Evolutionary conservation across 2,888 invertebrate genomes (phyloP), one percentile per base, ranked within the genome.

Genomic region (Anoncus sp.): DNA sequence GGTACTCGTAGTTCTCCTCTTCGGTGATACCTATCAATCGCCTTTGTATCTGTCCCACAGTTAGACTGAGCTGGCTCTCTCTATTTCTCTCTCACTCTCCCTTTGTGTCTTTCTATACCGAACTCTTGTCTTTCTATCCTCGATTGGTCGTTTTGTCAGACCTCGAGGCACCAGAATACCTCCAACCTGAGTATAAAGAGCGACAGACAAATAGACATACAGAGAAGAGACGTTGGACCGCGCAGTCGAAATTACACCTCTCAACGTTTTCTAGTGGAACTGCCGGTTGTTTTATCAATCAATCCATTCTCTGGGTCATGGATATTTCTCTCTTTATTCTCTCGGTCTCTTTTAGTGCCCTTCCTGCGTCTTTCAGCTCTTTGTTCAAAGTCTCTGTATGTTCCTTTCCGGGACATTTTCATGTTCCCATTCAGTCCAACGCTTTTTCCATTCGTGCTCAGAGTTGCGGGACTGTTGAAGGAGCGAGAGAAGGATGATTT

Each of bases 231-330:
- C 77, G 43, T 72, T 67, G 55, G 49, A 63, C 67, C 67, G 51
- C 49, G 62, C 31, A 77, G 72, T 57, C 57, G 55, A 38, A 72
- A 67, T 60, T 72, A 72, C 72, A 77, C 62, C 67, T 72, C 49
- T 47, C 55, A 77, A 59, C 63, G 57, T 55, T 47, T 47, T 40
- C 43, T 49, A 31, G 55, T 24, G n/a, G 22, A 67, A 62, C 49
- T 72, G 57, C 40, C 62, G 67, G 62, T 72, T 67, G 66, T 63
- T 77, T 69, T 73, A 73, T 63, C 77, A 77, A 73, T 77, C 77
- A 69, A 77, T 77, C 63, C 62, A 73, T 73, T 73, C 73, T 67
- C 67, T 45, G 49, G 38, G 63, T 45, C 45, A 72, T 55, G 43
- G 57, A 69, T 69, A 40, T 63, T 65, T 63, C 16, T 43, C 63